Evolutionary conservation across 2,888 invertebrate genomes (phyloP).

Genomic region (Priocnemis perturbator): DNA sequence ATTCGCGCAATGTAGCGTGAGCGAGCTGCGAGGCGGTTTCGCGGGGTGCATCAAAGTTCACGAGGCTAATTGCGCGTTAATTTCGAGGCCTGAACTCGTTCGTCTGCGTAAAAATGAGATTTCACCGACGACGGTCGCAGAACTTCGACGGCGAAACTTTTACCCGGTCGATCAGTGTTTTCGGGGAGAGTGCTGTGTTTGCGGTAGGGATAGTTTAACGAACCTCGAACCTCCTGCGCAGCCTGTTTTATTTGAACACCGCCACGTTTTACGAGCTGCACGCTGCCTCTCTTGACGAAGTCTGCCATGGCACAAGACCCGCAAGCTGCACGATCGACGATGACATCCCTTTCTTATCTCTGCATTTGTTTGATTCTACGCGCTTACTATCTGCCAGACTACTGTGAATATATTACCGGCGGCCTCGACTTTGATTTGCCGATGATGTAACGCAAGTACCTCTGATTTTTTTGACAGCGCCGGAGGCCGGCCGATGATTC

Average conservation of each 20-base stretch:
- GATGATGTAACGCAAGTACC: slow-evolving; percentile 43
- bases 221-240: slow-evolving; percentile 78
- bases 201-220: slow-evolving; percentile 43
- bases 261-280: slow-evolving; percentile 75
- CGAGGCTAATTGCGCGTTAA: too few species aligned
- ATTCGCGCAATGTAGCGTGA: too few species aligned
- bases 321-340: slow-evolving; percentile 45
- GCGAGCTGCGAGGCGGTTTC: too few species aligned
- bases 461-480: slow-evolving; percentile 2
- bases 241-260: slow-evolving; percentile 77
- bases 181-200: too few species aligned
- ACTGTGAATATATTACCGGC: slow-evolving; percentile 51
- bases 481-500: not conserved
- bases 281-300: slow-evolving; percentile 70
- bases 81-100: too few species aligned
- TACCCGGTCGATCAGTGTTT: too few species aligned
- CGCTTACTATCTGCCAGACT: slow-evolving; percentile 47
- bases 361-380: slow-evolving; percentile 50
- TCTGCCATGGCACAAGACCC: slow-evolving; percentile 68
- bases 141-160: too few species aligned
- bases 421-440: slow-evolving; percentile 63
- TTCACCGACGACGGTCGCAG: too few species aligned
- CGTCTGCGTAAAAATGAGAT: too few species aligned
- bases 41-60: too few species aligned
- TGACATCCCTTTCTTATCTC: slow-evolving; percentile 56